Percentiles rank a stretch among this genome's conserved stretches.
These are phyloP conservation scores for Amphipyra berbera DNA, from an alignment of 2,888 invertebrate species.

Conservation along the genomic window DNA sequence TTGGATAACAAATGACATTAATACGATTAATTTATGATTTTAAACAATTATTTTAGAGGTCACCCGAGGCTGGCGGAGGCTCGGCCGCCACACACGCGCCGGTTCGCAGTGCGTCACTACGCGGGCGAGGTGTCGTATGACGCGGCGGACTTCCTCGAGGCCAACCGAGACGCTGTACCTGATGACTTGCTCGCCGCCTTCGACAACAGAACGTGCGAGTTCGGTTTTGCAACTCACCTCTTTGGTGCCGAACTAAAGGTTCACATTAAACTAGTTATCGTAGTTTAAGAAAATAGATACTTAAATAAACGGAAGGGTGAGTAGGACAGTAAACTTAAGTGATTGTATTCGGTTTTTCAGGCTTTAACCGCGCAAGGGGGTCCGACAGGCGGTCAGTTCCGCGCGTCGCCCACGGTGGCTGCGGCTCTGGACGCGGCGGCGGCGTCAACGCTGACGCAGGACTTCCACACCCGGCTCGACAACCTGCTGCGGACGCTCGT, in stretches of 20 bases:
- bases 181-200: conserved; percentile 98
- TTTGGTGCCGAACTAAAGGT: conserved; percentile 97
- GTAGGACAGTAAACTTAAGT: neutral
- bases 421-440: conserved; percentile 94
- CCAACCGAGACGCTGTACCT: conserved; percentile 97
- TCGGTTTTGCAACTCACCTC: conserved; percentile 99
- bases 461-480: conserved; percentile 98
- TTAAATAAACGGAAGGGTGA: too few relatives aligned
- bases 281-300: too few relatives aligned
- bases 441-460: conserved; percentile 97
- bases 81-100: conserved; percentile 93
- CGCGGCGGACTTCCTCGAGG: conserved; percentile 96
- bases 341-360: conserved; percentile 58
- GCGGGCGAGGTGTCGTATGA: conserved; percentile 94
- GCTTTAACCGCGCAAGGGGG: conserved; percentile 91
- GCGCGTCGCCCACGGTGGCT: conserved; percentile 97
- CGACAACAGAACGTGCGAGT: conserved; percentile 97
- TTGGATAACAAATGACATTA: too few relatives aligned
- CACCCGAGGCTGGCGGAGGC: conserved; percentile 95
- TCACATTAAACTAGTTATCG: conserved; percentile 65
- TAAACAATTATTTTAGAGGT: conserved; percentile 73
- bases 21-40: too few relatives aligned
- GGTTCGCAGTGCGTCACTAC: conserved; percentile 97
- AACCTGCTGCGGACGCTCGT: conserved; percentile 97
- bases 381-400: conserved; percentile 90